Percentiles rank a stretch among this genome's conserved stretches.
Evolutionary conservation across 2,797 vertebrate species (phyloP).

Genomic region (Esox masquinongy): DNA sequence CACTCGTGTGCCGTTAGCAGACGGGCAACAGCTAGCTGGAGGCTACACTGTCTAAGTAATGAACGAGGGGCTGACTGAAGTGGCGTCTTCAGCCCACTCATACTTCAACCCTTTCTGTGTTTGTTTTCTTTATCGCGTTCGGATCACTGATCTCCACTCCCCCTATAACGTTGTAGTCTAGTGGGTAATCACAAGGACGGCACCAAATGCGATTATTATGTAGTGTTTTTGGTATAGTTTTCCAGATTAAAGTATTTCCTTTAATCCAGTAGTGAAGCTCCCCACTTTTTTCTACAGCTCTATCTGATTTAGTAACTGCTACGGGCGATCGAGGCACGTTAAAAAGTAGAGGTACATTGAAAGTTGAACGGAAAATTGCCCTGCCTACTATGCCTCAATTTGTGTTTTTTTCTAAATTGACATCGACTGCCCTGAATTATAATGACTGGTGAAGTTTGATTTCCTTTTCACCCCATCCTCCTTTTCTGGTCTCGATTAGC

Average conservation of each 20-base stretch:
- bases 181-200: background rate
- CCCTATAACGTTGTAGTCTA: background rate
- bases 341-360: background rate
- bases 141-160: background rate
- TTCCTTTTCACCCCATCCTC: background rate
- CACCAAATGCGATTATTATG: background rate
- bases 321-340: background rate
- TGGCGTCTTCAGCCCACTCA: background rate
- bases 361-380: conserved; percentile 9
- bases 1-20: conserved; percentile 17
- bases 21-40: conserved; percentile 11
- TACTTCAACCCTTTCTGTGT: background rate
- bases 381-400: conserved; percentile 2
- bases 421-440: conserved; percentile 8
- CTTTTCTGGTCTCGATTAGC: conserved; percentile 1
- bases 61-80: background rate
- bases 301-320: background rate
- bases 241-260: background rate
- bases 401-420: conserved; percentile 5
- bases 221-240: conserved; percentile 5
- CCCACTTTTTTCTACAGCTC: background rate
- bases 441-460: background rate
- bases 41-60: conserved; percentile 12
- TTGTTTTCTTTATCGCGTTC: background rate
- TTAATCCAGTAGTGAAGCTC: background rate